These are phyloP conservation scores for Apamea crenata DNA, from an alignment of 2,888 invertebrate species.

Conservation along the genomic window DNA sequence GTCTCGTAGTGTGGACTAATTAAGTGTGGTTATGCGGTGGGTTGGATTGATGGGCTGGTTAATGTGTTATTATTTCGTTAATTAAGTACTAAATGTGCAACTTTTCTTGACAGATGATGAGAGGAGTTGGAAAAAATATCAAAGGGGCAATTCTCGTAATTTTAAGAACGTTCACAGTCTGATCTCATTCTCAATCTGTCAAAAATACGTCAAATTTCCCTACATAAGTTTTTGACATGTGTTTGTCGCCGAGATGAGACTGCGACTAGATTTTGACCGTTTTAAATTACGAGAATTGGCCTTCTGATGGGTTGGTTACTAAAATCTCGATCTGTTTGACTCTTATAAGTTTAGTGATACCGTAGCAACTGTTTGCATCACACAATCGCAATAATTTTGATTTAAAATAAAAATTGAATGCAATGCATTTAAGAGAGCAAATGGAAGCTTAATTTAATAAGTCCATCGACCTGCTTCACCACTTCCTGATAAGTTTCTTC, in stretches of 20 bases:
- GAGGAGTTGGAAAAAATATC: background rate
- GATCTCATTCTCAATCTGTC: too few relatives aligned
- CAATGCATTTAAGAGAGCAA: background rate
- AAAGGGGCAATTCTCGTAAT: too few relatives aligned
- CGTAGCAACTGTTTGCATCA: background rate
- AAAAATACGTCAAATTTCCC: too few relatives aligned
- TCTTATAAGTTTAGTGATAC: background rate
- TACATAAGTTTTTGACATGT: too few relatives aligned
- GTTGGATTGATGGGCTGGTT: background rate
- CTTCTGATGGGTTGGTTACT: background rate
- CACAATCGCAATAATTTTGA: too few relatives aligned
- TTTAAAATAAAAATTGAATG: background rate
- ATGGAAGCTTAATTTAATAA: background rate
- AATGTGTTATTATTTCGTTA: constrained; percentile 6
- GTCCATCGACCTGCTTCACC: background rate
- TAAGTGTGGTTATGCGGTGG: constrained; percentile 8
- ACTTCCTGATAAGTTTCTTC: background rate
- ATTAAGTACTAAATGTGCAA: background rate
- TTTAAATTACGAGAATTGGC: too few relatives aligned
- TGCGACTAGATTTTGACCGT: too few relatives aligned
- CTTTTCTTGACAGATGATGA: background rate
- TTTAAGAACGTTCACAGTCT: too few relatives aligned
- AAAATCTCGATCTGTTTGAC: background rate
- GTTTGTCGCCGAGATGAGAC: too few relatives aligned
- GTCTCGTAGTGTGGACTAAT: constrained; percentile 38